Percentiles rank a stretch among this genome's conserved stretches.
Evolutionary conservation across 30 jellyfish, hydroid and myxozoan species (phyloP).

Genomic region (Rhopilema esculentum): DNA sequence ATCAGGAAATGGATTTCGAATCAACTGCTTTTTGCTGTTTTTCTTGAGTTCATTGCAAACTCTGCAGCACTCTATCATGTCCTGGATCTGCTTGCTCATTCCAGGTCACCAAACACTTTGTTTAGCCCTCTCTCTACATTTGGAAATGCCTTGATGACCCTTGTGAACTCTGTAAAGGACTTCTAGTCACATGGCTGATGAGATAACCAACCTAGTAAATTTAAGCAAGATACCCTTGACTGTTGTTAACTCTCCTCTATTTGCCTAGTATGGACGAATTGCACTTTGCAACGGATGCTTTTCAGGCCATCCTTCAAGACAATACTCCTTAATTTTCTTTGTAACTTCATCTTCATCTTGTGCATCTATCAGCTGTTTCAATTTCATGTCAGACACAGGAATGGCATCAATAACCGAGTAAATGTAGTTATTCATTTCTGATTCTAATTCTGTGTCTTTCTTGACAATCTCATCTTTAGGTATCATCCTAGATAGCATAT

Average conservation of each 20-base stretch:
- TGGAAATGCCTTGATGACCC: constrained; percentile 71
- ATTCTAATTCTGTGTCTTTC: constrained; percentile 3
- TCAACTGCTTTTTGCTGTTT: constrained; percentile 36
- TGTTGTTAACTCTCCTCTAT: constrained; percentile 38
- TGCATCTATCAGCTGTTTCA: constrained; percentile 40
- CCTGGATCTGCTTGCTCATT: constrained; percentile 49
- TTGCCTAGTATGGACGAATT: constrained; percentile 43
- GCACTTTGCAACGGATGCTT: constrained; percentile 33
- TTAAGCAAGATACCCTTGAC: constrained; percentile 26
- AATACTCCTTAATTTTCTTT: constrained; percentile 18
- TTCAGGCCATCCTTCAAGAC: constrained; percentile 66
- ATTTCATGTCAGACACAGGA: constrained; percentile 47
- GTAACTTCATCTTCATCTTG: constrained; percentile 47
- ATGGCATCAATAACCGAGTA: constrained; percentile 30
- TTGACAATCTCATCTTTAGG: constrained; percentile 5
- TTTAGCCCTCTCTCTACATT: constrained; percentile 49
- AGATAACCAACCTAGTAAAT: constrained; percentile 31
- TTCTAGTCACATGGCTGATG: constrained; percentile 40
- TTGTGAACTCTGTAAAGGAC: constrained; percentile 49
- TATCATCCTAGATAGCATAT: constrained; percentile 39
- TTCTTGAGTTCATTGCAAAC: constrained; percentile 33
- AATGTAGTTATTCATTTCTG: constrained; percentile 20
- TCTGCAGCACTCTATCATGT: constrained; percentile 46
- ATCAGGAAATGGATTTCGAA: no score
- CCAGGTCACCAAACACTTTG: constrained; percentile 71